A percentile compares a stretch with the other conserved stretches of the same genome.
These are phyloP conservation scores for Pristionchus entomophagus DNA, from an alignment of 2,888 invertebrate genomes.

Conservation along the genomic window DNA sequence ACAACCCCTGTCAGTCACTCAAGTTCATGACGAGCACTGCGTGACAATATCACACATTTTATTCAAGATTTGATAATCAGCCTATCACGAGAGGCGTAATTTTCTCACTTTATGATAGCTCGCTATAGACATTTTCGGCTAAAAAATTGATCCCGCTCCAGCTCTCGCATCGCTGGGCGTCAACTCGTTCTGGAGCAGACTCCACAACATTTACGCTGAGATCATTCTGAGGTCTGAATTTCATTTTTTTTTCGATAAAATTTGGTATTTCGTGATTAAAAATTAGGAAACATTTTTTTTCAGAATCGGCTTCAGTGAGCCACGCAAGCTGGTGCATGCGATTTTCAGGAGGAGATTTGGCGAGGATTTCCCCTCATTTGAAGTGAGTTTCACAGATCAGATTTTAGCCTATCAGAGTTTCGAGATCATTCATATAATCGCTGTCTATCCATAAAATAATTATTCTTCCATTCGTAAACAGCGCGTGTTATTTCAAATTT, in stretches of 20 bases:
- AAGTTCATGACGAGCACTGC: background rate
- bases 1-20: constrained; percentile 13
- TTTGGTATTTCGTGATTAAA: background rate
- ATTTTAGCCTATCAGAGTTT: background rate
- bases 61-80: background rate
- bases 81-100: background rate
- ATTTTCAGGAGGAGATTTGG: background rate
- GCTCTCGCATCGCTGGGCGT: background rate
- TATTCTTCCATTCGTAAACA: background rate
- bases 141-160: background rate
- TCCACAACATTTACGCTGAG: constrained; percentile 14
- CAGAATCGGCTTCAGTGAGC: constrained; percentile 13
- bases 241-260: background rate
- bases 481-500: no score
- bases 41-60: background rate
- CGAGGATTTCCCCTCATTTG: constrained; percentile 24
- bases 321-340: background rate
- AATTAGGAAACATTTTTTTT: background rate
- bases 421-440: background rate
- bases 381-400: background rate
- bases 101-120: background rate
- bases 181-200: background rate
- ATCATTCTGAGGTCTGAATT: background rate
- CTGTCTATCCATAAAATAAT: background rate
- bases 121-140: background rate